These are phyloP conservation scores for Ganaspis brasiliensis DNA, from an alignment of 2,888 invertebrate species.

Conservation along the genomic window DNA sequence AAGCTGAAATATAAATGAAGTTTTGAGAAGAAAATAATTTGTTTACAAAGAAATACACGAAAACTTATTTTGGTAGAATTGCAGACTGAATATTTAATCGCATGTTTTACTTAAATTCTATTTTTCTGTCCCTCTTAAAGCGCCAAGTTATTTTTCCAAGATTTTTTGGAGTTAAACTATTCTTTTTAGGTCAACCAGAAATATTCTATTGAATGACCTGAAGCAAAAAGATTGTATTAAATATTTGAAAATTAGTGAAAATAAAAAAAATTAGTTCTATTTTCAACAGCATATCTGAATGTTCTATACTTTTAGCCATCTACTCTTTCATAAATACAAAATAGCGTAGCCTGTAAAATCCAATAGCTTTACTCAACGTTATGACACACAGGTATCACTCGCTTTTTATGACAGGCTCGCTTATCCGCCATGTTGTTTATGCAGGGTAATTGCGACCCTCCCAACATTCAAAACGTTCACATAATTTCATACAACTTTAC, in stretches of 20 bases:
- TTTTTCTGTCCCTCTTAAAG: no score
- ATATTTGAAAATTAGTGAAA: neutral
- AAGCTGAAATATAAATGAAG: no score
- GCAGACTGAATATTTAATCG: no score
- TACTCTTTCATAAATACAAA: slow-evolving; percentile 19
- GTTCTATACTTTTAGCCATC: neutral
- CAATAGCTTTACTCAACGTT: neutral
- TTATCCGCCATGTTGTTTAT: slow-evolving; percentile 36
- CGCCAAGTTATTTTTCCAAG: no score
- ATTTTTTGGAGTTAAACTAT: no score
- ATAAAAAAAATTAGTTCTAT: neutral
- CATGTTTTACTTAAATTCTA: no score
- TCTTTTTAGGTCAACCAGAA: no score
- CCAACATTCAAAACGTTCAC: slow-evolving; percentile 10
- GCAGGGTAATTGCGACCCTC: slow-evolving; percentile 24
- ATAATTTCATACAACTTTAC: slow-evolving; percentile 17
- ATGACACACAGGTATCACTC: slow-evolving; percentile 5
- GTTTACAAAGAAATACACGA: no score
- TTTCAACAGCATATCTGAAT: neutral
- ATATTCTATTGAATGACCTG: no score
- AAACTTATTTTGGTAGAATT: no score
- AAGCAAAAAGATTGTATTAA: neutral
- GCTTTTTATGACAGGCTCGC: slow-evolving; percentile 33
- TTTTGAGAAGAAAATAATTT: no score
- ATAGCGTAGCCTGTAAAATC: neutral